Evolutionary conservation across 2,113 vertebrate genomes (phyloP), one percentile per base, ranked within the genome.

Genomic region (Ophiodon elongatus): DNA sequence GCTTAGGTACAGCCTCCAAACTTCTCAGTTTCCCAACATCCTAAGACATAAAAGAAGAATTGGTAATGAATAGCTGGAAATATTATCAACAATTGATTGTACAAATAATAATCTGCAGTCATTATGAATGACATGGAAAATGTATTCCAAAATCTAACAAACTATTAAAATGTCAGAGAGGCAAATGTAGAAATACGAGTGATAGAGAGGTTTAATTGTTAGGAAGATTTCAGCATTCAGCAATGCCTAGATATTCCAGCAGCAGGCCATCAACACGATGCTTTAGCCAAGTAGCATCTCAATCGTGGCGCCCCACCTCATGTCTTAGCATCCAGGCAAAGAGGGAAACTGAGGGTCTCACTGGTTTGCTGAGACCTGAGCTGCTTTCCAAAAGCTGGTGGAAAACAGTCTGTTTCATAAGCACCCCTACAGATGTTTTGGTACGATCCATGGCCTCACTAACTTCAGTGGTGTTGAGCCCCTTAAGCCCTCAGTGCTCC

Each of bases 21-120:
- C 92, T 93, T 74, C 78, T 94, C 89, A 93, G 88, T 88, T 76
- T 78, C 88, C 83, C 75, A 92, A 73, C 79, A 87, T 84, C 92
- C 93, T 95, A 87, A 90, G 60, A 94, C 77, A 91, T 83, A 87
- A 89, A 91, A 90, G 85, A 89, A 92, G 43, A 92, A 76, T 2
- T 65, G 15, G 57, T 84, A 79, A 86, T 88, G 73, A 90, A 82
- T 62, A 71, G 72, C 57, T 60, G 67, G 73, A 87, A 79, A 68
- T 56, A 70, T 68, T 77, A 70, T 56, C 29, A 73, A 73, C 54
- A 62, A 37, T 64, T 63, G 39, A 85, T 69, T 62, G 59, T 73
- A 75, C 59, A 85, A 83, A 78, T 67, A 83, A 73, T 59, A 66
- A 69, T 79, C 19, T 25, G 35, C 52, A 83, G 60, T 60, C 71